Percentiles rank a stretch among this genome's conserved stretches.
phyloP scores from a whole-genome alignment of 2,113 vertebrate species.

The Anseranas semipalmata region DNA sequence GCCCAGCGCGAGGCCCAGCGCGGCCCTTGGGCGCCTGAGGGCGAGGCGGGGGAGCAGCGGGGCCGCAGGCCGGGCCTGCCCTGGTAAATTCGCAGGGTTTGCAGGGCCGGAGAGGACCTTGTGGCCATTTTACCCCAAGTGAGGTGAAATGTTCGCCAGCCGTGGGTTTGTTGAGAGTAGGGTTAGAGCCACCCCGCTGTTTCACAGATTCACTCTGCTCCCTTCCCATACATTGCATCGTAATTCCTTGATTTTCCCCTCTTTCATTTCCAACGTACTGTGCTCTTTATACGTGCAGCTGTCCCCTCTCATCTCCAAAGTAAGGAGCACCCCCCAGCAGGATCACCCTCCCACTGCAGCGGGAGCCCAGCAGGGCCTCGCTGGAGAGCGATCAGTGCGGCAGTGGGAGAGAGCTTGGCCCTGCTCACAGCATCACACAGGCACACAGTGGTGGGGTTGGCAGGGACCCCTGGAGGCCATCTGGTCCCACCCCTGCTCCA shows the following conservation, averaged over 20 bases:
- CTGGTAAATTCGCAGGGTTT: background rate
- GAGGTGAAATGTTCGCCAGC: fast-evolving
- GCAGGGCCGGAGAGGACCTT: background rate
- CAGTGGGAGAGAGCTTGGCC: background rate
- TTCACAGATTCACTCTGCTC: background rate
- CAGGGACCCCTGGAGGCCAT: background rate
- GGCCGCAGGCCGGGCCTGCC: background rate
- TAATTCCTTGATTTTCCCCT: background rate
- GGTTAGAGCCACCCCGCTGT: background rate
- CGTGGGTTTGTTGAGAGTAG: background rate
- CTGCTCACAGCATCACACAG: background rate
- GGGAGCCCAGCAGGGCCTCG: background rate
- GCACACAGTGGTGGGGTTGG: too few species aligned
- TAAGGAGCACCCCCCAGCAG: background rate
- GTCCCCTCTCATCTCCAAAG: background rate
- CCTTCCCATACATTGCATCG: background rate
- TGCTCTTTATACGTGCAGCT: background rate
- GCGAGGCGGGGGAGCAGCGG: background rate
- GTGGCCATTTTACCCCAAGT: background rate
- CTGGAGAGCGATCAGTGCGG: background rate
- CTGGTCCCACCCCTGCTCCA: background rate
- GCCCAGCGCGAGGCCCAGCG: background rate
- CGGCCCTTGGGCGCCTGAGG: background rate
- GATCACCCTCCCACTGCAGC: fast-evolving
- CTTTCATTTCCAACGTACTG: background rate